Percentiles rank a stretch among this genome's conserved stretches.
Conservation (phyloP, 30 jellyfish, hydroid and myxozoan genomes). For the Aurelia coerulea region DNA sequence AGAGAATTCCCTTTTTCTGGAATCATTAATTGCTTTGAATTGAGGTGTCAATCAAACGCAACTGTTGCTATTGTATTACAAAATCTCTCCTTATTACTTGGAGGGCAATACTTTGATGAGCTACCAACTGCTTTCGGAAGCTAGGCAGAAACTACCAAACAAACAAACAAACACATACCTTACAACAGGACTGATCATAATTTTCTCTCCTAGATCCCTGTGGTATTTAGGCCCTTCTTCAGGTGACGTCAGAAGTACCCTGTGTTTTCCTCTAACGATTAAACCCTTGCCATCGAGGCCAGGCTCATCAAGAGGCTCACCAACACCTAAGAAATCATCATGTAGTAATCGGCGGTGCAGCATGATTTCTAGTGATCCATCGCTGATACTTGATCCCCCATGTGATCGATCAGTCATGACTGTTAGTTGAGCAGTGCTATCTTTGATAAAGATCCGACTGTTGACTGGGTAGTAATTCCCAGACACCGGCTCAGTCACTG, state of each 20-base stretch:
- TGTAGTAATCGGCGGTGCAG: constrained; percentile 84
- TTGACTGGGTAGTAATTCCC: constrained; percentile 95
- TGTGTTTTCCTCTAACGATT: constrained; percentile 80
- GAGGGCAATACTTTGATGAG: too few relatives aligned
- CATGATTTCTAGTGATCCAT: constrained; percentile 93
- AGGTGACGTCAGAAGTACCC: constrained; percentile 84
- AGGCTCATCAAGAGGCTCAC: constrained; percentile 93
- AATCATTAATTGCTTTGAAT: too few relatives aligned
- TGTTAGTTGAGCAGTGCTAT: constrained; percentile 81
- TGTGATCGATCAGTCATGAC: constrained; percentile 96
- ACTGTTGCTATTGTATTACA: too few relatives aligned
- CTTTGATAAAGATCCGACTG: constrained; percentile 91
- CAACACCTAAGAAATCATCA: constrained; percentile 97
- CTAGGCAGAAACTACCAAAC: too few relatives aligned
- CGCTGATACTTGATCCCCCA: constrained; percentile 91
- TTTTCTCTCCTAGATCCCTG: constrained; percentile 77
- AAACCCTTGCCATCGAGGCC: constrained; percentile 93
- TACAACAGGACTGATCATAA: constrained; percentile 67
- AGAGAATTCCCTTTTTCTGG: too few relatives aligned
- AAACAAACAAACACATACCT: constrained; percentile 51
- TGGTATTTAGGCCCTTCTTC: constrained; percentile 83
- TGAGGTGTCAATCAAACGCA: too few relatives aligned
- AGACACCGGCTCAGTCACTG: constrained; percentile 86
- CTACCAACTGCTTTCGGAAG: too few relatives aligned
- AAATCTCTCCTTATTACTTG: too few relatives aligned